phyloP scores from a whole-genome alignment of 2,113 vertebrate genomes.

The Sprattus sprattus region DNA sequence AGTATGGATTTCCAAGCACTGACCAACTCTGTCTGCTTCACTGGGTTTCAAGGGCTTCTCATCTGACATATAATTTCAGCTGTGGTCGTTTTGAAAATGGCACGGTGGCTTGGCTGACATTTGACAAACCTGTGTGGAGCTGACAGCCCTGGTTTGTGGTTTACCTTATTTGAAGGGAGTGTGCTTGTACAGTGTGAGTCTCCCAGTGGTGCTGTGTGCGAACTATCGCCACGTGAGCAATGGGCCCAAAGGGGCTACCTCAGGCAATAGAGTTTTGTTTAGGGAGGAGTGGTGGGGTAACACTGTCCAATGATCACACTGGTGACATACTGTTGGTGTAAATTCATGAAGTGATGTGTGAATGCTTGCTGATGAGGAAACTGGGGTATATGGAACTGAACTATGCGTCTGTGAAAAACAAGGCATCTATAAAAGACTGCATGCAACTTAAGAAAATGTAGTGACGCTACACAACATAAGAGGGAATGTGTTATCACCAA shows the following conservation, averaged over 20 bases:
- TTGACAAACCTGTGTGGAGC: conserved; percentile 61
- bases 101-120: conserved; percentile 65
- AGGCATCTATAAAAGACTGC: not conserved
- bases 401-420: not conserved
- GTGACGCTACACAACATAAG: not conserved
- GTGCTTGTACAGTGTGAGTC: conserved; percentile 31
- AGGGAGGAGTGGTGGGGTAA: not conserved
- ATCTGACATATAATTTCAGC: conserved; percentile 59
- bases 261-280: not conserved
- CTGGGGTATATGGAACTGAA: not conserved
- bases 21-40: conserved; percentile 42
- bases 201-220: conserved; percentile 36
- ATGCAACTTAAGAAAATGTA: not conserved
- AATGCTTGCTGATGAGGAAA: not conserved
- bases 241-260: not conserved
- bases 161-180: conserved; percentile 55
- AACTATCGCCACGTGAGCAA: conserved; percentile 46
- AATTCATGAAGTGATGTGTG: not conserved
- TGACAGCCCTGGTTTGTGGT: conserved; percentile 54
- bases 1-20: conserved; percentile 41
- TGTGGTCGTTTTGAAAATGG: conserved; percentile 59
- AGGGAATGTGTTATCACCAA: not conserved
- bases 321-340: not conserved
- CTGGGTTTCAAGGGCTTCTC: conserved; percentile 52
- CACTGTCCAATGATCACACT: not conserved